Base-by-base conservation (phyloP, 2,797 vertebrate genomes). In the Esox lucius region DNA sequence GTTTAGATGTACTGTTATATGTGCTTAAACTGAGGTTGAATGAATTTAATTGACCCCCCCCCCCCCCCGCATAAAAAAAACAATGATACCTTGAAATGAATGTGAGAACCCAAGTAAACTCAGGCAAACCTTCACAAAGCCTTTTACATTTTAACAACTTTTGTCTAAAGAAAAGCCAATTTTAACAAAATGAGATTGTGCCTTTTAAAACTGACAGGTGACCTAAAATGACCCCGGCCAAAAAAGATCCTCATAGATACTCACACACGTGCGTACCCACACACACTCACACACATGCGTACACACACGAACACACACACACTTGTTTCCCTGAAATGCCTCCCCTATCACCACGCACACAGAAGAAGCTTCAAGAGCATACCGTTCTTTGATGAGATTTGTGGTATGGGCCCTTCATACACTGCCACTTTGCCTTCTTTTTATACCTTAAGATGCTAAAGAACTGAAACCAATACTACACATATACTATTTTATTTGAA, bases 351-450 rank as follows among this genome's bases (percentile, higher is more conserved):
- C 53, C 68, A 28, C 49, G 42, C 71, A 75, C 71, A 78, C 74
- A 79, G 75, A 74, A 19, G 49, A 53, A 53, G 49, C 49, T 19
- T 53, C 17, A 19, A 53, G 49, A 53, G 49, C 49, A 53, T 53
- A 53, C 5, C 49, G 2, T 56, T n/a, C 53, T 61, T 8, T 24
- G 11, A 59, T 22, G n/a, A 59, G n/a, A 22, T 11, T 2, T 68
- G 19, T 68, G 11, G 39, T 22, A 16, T 68, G 67, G 39, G 15
- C 24, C 76, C 77, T 68, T 15, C 35, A 70, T 33, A 49, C 39
- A 64, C 71, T 84, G 86, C 89, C 90, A 83, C 56, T 86, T 88
- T 91, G 91, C 93, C 92, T 92, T 93, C 78, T 85, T 79, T 91
- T 93, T 91, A 76, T 76, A 62, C 51, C 12, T 71, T 89, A 88